A percentile compares a stretch with the other conserved stretches of the same genome.
Evolutionary conservation across 2,113 vertebrate species (phyloP).

Genomic region (Daboia siamensis): DNA sequence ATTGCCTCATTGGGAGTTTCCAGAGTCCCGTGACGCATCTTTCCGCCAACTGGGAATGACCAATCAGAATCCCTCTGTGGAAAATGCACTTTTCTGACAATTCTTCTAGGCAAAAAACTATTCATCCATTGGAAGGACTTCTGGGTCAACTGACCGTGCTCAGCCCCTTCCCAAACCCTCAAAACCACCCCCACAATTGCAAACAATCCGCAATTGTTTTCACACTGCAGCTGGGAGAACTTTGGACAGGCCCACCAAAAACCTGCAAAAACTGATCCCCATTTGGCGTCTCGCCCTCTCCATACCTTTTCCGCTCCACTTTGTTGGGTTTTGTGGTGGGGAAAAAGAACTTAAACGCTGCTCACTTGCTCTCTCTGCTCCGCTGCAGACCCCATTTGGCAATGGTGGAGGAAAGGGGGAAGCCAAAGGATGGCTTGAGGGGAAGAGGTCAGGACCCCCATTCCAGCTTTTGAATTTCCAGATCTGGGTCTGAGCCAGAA

Average conservation of each 20-base stretch:
- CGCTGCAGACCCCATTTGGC: neutral
- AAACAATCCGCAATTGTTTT: neutral
- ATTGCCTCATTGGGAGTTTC: neutral
- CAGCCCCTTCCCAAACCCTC: neutral
- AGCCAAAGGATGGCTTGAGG: neutral
- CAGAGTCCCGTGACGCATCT: neutral
- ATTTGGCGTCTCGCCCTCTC: neutral
- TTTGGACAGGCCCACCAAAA: neutral
- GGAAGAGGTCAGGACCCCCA: neutral
- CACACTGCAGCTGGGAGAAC: neutral
- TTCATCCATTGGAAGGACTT: neutral
- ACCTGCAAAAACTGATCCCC: neutral
- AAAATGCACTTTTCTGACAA: neutral
- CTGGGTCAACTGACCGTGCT: neutral
- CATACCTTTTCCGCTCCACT: neutral
- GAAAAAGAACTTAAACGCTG: neutral
- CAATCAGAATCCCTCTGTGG: neutral
- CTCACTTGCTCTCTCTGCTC: neutral
- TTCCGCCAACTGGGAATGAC: neutral
- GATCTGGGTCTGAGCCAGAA: neutral
- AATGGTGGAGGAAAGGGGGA: neutral
- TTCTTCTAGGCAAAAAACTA: neutral
- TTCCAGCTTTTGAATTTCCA: neutral
- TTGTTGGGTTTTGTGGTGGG: neutral
- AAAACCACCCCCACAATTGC: neutral